Evolutionary conservation across 2,888 invertebrate species (phyloP).

Genomic region (Ornithoptera alexandrae): DNA sequence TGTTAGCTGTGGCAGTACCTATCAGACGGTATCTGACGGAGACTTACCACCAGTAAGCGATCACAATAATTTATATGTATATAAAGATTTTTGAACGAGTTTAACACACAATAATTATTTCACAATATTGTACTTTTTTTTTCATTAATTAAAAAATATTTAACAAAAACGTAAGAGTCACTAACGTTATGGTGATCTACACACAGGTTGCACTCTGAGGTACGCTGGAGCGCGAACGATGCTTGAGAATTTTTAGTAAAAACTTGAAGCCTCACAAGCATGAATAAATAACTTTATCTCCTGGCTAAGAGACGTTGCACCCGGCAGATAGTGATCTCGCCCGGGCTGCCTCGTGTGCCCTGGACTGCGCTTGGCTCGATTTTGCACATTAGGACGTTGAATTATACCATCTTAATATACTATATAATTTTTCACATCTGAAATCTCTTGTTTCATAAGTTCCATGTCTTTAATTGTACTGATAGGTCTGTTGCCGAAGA

Average conservation of each 20-base stretch:
- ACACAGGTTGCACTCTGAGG: constrained; percentile 14
- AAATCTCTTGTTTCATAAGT: not conserved
- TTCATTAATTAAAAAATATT: not conserved
- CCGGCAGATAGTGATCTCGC: constrained; percentile 44
- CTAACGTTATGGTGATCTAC: constrained; percentile 13
- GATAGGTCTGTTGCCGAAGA: too few relatives aligned
- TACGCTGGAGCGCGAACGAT: constrained; percentile 12
- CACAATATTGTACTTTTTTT: too few relatives aligned
- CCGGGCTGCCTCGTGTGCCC: constrained; percentile 32
- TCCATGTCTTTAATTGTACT: too few relatives aligned
- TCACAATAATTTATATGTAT: too few relatives aligned
- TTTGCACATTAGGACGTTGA: constrained; percentile 3
- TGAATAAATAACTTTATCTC: constrained; percentile 32
- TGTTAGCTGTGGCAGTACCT: too few relatives aligned
- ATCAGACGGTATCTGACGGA: too few relatives aligned
- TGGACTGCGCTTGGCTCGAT: constrained; percentile 18
- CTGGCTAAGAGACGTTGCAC: constrained; percentile 43
- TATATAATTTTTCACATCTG: constrained; percentile 6
- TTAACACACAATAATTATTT: too few relatives aligned
- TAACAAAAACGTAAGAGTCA: not conserved
- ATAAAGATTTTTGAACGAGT: too few relatives aligned
- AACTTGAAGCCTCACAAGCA: constrained; percentile 29
- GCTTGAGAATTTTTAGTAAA: constrained; percentile 29
- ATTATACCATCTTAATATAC: constrained; percentile 13
- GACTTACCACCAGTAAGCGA: too few relatives aligned